A percentile compares a stretch with the other conserved stretches of the same genome.
These are phyloP conservation scores for Argopecten irradians DNA, from an alignment of 1,140 invertebrate genomes.

Conservation along the genomic window DNA sequence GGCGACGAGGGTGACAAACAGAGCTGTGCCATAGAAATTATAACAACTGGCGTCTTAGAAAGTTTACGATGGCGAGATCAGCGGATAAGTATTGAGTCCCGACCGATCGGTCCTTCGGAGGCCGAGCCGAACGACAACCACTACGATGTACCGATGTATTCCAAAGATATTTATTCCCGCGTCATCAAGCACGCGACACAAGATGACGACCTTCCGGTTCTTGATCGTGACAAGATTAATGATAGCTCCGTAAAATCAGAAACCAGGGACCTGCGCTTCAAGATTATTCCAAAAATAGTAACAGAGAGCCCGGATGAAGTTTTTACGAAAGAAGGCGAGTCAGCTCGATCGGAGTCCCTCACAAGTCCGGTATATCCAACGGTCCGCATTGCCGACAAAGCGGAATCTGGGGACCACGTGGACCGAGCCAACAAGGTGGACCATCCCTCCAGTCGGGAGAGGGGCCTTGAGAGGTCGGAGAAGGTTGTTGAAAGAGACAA, in stretches of 20 bases:
- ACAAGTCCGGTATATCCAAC: conserved; percentile 37
- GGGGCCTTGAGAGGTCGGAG: neutral
- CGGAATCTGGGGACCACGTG: neutral
- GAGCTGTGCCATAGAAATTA: conserved; percentile 57
- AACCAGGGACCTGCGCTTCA: conserved; percentile 60
- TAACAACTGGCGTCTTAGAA: conserved; percentile 58
- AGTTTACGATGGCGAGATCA: conserved; percentile 65
- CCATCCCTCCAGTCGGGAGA: neutral
- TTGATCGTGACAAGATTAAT: conserved; percentile 37
- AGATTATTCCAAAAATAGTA: conserved; percentile 64
- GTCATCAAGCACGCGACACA: conserved; percentile 61
- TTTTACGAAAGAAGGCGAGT: conserved; percentile 36
- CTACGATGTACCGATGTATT: conserved; percentile 48
- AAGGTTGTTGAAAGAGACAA: neutral
- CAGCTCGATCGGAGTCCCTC: conserved; percentile 19
- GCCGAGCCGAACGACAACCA: conserved; percentile 33
- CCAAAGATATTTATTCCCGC: conserved; percentile 57
- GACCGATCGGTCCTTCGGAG: conserved; percentile 49
- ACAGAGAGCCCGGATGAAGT: conserved; percentile 53
- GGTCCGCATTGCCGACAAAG: conserved; percentile 38
- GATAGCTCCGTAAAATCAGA: conserved; percentile 41
- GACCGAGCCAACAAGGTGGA: neutral
- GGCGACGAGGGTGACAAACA: conserved; percentile 36
- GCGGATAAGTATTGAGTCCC: conserved; percentile 61
- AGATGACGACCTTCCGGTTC: conserved; percentile 38